These are phyloP conservation scores for Cacoxenus indagator DNA, from an alignment of 2,888 invertebrate genomes.

Conservation along the genomic window DNA sequence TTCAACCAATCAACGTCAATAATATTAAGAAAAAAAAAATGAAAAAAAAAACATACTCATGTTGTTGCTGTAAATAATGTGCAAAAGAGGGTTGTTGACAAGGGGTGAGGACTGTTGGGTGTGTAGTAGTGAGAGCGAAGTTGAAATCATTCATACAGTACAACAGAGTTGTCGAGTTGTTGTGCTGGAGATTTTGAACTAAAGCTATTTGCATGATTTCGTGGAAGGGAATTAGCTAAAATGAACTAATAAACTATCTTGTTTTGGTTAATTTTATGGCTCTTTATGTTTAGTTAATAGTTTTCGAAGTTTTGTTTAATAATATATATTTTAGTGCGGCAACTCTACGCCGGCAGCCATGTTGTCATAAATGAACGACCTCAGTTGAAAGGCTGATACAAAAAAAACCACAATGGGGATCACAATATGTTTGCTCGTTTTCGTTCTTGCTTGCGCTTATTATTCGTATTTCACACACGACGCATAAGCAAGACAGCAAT, in stretches of 20 bases:
- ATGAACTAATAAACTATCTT: no score
- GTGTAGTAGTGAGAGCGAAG: constrained; percentile 39
- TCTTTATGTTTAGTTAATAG: background rate
- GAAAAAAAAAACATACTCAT: background rate
- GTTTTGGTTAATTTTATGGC: background rate
- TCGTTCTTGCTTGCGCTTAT: no score
- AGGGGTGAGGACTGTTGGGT: constrained; percentile 5
- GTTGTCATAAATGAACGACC: background rate
- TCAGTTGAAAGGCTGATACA: background rate
- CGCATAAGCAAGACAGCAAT: no score
- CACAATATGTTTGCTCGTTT: no score
- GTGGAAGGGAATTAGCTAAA: no score
- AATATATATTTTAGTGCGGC: background rate
- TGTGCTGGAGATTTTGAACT: no score
- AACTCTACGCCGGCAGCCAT: constrained; percentile 3
- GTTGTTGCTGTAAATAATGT: background rate
- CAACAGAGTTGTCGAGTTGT: constrained; percentile 29
- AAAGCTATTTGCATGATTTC: no score
- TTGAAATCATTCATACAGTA: constrained; percentile 27
- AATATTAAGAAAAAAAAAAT: background rate
- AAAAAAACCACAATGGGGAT: background rate
- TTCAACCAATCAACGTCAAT: background rate
- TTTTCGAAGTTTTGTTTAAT: background rate
- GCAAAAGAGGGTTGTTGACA: background rate
- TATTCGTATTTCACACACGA: no score